Base-by-base conservation (phyloP, 2,888 invertebrate genomes). In the Belgica antarctica region DNA sequence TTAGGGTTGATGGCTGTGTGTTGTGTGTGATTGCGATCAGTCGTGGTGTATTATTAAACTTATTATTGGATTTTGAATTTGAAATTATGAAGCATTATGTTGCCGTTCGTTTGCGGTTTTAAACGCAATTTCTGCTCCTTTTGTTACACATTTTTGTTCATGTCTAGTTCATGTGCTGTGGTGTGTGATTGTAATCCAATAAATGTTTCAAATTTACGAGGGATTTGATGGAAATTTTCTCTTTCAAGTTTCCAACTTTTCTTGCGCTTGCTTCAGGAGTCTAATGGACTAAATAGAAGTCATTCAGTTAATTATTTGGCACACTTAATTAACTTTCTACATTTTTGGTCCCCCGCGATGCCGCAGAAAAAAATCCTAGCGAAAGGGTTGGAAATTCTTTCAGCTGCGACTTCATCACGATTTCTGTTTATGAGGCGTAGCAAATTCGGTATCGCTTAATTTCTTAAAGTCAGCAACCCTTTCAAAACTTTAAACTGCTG, bases 61-160 rank as follows among this genome's bases (percentile, higher is more conserved):
- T 68, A 68, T 68, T 68, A 68, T 68, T 68, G 68, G 68, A 68
- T 68, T 68, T 68, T 68, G 68, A 68, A 68, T 68, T 68, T 68
- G 57, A 66, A 66, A 66, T 66, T 66, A 66, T 66, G 46, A 57
- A 19, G 68, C 68, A 68, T 68, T 57, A 68, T 68, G 68, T 68
- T 68, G 57, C 68, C 52, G 31, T 65, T 28, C n/a, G 17, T 52
- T 31, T 68, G 52, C 22, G 68, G 52, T 34, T 57, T 52, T 46
- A 59, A 46, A 8, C 3, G 59, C 59, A 59, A 59, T 52, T n/a
- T 46, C 46, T 62, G 15, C n/a, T 62, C 15, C 31, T 47, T 47
- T 65, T 65, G 65, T 47, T 47, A 65, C 47, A 65, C 46, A 22
- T 47, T 66, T 47, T 28, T 17, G 25, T 22, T 63, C n/a, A n/a